These are phyloP conservation scores for Helicoverpa armigera DNA, from an alignment of 1,140 invertebrate species.

Conservation along the genomic window DNA sequence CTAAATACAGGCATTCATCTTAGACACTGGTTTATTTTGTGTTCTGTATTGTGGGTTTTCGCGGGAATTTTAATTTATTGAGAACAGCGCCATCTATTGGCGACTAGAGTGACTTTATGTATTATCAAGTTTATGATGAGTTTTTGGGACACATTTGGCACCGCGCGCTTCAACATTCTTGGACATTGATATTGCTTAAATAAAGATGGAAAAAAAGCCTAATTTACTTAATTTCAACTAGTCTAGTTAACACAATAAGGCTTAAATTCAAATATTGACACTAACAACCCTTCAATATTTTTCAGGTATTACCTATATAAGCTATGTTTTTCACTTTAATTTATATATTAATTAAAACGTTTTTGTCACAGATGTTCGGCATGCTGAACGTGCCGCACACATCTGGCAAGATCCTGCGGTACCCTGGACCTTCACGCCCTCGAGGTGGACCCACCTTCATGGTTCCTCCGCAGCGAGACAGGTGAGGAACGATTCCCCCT, in stretches of 20 bases:
- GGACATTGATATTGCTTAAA: neutral
- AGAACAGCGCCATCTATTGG: constrained; percentile 30
- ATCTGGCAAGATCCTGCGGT: constrained; percentile 80
- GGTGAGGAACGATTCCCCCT: constrained; percentile 56
- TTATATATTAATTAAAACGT: neutral
- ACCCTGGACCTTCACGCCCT: constrained; percentile 75
- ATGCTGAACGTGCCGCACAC: constrained; percentile 79
- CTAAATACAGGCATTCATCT: constrained; percentile 37
- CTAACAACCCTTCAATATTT: no score
- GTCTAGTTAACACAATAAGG: no score
- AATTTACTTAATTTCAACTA: no score
- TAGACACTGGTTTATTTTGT: constrained; percentile 21
- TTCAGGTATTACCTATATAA: no score
- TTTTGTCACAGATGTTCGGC: constrained; percentile 76
- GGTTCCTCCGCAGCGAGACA: constrained; percentile 80
- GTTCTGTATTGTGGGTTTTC: neutral
- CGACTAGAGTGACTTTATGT: neutral
- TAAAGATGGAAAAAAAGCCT: neutral
- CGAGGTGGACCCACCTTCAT: constrained; percentile 73
- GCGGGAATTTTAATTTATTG: constrained; percentile 13
- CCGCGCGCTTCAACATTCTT: no score
- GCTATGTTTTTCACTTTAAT: no score
- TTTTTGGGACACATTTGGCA: no score
- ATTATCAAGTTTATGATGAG: neutral
- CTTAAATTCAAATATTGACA: no score